Evolutionary conservation across 2,888 invertebrate species (phyloP).

Genomic region (Perithous albicinctus): DNA sequence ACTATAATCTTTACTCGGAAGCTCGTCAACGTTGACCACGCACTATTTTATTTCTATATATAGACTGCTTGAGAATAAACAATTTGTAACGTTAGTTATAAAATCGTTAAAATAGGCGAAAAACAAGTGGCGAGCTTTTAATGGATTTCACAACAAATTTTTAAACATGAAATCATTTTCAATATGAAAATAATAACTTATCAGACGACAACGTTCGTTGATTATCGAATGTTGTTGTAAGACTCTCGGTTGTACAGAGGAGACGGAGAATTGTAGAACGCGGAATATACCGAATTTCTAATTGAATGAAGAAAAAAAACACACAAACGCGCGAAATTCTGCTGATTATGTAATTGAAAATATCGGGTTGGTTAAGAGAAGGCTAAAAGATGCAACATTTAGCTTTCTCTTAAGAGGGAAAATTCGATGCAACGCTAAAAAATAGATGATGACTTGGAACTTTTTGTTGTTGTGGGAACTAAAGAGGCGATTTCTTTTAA

Average conservation of each 20-base stretch:
- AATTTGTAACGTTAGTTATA: neutral
- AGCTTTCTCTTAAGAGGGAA: too few species aligned
- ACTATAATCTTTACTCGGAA: neutral
- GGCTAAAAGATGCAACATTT: too few species aligned
- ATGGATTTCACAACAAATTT: neutral
- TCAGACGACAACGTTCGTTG: neutral
- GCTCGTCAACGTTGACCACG: slow-evolving; percentile 8
- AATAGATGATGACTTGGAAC: too few species aligned
- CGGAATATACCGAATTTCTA: too few species aligned
- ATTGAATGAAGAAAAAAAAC: too few species aligned
- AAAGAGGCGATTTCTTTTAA: too few species aligned
- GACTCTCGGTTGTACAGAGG: neutral
- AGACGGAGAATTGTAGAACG: neutral
- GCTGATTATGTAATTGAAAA: too few species aligned
- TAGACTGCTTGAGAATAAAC: neutral
- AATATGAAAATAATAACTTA: neutral
- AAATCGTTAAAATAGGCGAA: neutral
- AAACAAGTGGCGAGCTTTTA: neutral
- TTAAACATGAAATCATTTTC: slow-evolving; percentile 6
- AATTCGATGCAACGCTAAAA: too few species aligned
- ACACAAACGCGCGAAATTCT: too few species aligned
- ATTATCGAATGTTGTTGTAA: neutral
- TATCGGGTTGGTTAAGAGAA: too few species aligned
- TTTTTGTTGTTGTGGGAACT: too few species aligned
- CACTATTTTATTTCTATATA: slow-evolving; percentile 13